phyloP scores from a whole-genome alignment of 2,113 vertebrate genomes.

The Callionymus lyra region DNA sequence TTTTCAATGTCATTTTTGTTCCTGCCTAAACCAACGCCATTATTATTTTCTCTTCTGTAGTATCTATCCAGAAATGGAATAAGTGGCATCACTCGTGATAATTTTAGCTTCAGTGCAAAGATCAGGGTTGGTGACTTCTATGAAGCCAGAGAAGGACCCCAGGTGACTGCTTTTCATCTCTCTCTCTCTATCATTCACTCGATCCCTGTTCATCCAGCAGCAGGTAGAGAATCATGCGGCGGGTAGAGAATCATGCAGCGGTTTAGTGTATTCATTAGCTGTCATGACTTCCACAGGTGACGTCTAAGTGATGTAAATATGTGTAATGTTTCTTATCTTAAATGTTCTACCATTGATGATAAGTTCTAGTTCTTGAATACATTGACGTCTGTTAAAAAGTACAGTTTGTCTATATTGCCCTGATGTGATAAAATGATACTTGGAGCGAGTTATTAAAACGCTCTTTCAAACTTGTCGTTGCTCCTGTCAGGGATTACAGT shows the following conservation, averaged over 20 bases:
- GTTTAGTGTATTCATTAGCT: conserved; percentile 58
- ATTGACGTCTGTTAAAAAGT: conserved; percentile 5
- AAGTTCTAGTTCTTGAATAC: neutral
- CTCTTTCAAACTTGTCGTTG: conserved; percentile 9
- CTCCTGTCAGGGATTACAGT: conserved; percentile 84
- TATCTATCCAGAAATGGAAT: conserved; percentile 99
- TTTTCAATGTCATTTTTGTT: conserved; percentile 60
- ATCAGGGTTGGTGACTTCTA: conserved; percentile 99
- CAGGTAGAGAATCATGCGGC: conserved; percentile 53
- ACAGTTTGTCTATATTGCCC: too few species aligned
- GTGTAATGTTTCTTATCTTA: too few species aligned
- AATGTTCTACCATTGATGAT: too few species aligned
- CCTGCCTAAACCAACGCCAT: conserved; percentile 66
- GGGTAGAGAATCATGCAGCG: conserved; percentile 51
- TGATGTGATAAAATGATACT: too few species aligned
- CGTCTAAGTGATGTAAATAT: conserved; percentile 26
- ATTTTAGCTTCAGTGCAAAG: conserved; percentile 99
- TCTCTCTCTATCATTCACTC: conserved; percentile 35
- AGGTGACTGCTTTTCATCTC: conserved; percentile 85
- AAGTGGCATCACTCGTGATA: conserved; percentile 98
- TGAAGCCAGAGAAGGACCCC: conserved; percentile 99
- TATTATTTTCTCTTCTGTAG: conserved; percentile 90
- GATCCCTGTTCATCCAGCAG: conserved; percentile 57
- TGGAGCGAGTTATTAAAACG: conserved; percentile 4
- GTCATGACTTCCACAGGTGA: conserved; percentile 69